phyloP scores from a whole-genome alignment of 2,113 vertebrate genomes.

The Indicator maculatus region DNA sequence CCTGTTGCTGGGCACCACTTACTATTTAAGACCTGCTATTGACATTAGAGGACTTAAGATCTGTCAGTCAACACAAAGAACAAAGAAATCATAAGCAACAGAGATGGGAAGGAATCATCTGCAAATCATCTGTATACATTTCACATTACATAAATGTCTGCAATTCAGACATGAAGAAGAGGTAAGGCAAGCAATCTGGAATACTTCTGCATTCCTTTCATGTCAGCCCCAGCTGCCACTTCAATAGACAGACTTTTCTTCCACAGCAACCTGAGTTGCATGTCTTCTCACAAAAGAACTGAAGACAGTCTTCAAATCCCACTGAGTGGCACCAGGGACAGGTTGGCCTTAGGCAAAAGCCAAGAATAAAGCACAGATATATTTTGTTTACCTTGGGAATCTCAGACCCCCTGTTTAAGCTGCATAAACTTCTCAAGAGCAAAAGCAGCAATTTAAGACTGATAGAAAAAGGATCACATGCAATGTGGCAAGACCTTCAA shows the following conservation, averaged over 20 bases:
- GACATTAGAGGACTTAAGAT: neutral
- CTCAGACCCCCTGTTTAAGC: neutral
- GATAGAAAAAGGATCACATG: neutral
- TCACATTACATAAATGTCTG: neutral
- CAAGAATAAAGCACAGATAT: neutral
- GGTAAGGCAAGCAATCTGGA: slow-evolving; percentile 13
- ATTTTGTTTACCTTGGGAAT: neutral
- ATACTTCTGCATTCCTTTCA: neutral
- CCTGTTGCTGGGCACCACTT: no score
- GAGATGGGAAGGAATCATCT: neutral
- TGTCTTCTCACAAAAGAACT: neutral
- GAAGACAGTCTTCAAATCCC: neutral
- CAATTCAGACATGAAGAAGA: rapidly evolving
- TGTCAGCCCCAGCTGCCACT: slow-evolving; percentile 3
- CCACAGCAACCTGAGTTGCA: neutral
- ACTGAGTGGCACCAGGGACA: neutral
- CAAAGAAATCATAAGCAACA: neutral
- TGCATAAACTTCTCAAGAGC: neutral
- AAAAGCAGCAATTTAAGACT: neutral
- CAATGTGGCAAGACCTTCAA: neutral
- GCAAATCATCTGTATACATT: neutral
- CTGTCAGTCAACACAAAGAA: neutral
- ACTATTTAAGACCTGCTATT: neutral
- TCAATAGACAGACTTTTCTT: slow-evolving; percentile 3
- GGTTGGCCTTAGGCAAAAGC: slow-evolving; percentile 28